Evolutionary conservation across 2,797 vertebrate species (phyloP).

Genomic region (Agapornis canus): DNA sequence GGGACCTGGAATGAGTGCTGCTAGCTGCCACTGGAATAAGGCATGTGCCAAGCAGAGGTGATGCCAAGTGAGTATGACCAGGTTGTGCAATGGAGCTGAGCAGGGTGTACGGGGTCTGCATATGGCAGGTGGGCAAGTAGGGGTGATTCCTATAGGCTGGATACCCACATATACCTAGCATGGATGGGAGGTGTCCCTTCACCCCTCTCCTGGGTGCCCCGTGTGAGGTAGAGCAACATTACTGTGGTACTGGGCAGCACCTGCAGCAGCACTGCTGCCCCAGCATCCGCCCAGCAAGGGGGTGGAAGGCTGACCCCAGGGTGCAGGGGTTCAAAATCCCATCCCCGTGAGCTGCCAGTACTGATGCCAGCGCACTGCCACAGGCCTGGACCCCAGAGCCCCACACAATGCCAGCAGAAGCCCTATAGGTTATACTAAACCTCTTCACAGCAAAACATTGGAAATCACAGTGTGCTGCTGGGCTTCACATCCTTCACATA

Average conservation of each 20-base stretch:
- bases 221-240: slow-evolving; percentile 39
- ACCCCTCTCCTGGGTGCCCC: neutral
- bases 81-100: neutral
- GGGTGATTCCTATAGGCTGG: neutral
- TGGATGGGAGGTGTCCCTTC: neutral
- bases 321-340: neutral
- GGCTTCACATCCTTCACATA: neutral
- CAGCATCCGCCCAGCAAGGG: rapidly evolving
- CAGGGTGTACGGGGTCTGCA: rapidly evolving
- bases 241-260: rapidly evolving
- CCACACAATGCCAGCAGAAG: neutral
- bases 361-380: rapidly evolving
- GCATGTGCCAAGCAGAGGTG: neutral
- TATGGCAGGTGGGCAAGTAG: neutral
- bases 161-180: neutral
- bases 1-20: neutral
- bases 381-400: neutral
- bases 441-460: neutral
- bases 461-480: neutral
- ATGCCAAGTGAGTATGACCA: neutral
- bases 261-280: neutral
- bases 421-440: neutral
- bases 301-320: neutral
- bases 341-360: rapidly evolving
- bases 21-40: neutral